These are phyloP conservation scores for Tribolium madens DNA, from an alignment of 1,140 invertebrate species.

Conservation along the genomic window DNA sequence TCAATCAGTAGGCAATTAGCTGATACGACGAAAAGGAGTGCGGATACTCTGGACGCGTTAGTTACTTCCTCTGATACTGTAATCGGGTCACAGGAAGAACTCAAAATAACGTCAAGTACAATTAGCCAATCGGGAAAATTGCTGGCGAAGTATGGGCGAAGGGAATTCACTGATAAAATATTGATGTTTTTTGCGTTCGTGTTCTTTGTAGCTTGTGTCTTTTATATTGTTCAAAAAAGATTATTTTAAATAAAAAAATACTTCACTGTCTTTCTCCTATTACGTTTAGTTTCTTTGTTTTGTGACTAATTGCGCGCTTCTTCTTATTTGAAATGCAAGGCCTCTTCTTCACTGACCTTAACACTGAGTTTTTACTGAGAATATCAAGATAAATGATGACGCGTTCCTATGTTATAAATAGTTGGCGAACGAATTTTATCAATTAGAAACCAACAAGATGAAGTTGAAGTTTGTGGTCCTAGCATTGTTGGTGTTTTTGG, in stretches of 20 bases:
- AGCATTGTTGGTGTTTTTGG: background rate
- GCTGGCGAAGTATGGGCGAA: constrained; percentile 91
- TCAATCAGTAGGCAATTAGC: constrained; percentile 85
- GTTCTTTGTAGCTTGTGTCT: constrained; percentile 92
- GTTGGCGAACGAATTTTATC: background rate
- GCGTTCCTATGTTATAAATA: constrained; percentile 9
- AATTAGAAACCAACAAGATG: background rate
- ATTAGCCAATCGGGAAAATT: constrained; percentile 91
- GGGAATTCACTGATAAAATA: constrained; percentile 95
- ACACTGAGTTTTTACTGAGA: background rate
- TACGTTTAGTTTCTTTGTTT: background rate
- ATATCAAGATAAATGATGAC: constrained; percentile 36
- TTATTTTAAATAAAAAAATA: constrained; percentile 73
- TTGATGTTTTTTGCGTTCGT: constrained; percentile 90
- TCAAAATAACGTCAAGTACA: constrained; percentile 86
- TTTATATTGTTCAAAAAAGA: constrained; percentile 92
- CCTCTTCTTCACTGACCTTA: constrained; percentile 20
- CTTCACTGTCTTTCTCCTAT: background rate
- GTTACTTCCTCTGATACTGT: constrained; percentile 76
- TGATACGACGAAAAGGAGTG: constrained; percentile 87
- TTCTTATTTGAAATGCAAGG: constrained; percentile 8
- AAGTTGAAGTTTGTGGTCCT: background rate
- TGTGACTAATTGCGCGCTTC: background rate
- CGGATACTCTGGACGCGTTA: constrained; percentile 85
- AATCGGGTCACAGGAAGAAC: constrained; percentile 83